Evolutionary conservation across 2,888 invertebrate genomes (phyloP).

Genomic region (Hydriomena furcata): DNA sequence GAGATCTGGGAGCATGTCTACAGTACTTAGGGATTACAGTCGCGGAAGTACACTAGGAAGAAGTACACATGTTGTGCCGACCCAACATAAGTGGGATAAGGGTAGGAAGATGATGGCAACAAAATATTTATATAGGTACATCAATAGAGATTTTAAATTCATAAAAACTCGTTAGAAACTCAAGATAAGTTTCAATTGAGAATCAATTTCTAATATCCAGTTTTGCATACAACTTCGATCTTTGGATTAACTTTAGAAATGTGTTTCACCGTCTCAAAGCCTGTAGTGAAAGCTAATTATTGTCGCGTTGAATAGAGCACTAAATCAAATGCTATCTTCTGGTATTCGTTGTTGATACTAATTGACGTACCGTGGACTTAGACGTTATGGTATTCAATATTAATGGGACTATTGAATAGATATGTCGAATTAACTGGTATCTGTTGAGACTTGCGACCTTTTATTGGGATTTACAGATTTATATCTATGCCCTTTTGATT

Average conservation of each 20-base stretch:
- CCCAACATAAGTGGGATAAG: too few relatives aligned
- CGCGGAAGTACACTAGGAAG: too few relatives aligned
- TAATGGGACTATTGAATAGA: conserved; percentile 11
- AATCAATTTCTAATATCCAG: conserved; percentile 10
- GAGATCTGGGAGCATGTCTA: too few relatives aligned
- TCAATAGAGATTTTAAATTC: too few relatives aligned
- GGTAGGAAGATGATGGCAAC: too few relatives aligned
- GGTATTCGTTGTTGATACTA: conserved; percentile 7
- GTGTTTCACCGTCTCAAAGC: neutral
- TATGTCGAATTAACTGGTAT: neutral
- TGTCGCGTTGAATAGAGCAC: conserved; percentile 15
- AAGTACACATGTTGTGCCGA: too few relatives aligned
- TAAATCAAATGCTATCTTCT: conserved; percentile 21
- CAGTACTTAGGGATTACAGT: too few relatives aligned
- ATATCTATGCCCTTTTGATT: too few relatives aligned
- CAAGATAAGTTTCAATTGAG: neutral
- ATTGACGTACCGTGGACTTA: conserved; percentile 20
- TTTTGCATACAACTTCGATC: neutral
- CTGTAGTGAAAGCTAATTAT: conserved; percentile 21
- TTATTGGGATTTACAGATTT: too few relatives aligned
- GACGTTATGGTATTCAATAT: conserved; percentile 3
- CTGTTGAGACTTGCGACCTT: too few relatives aligned
- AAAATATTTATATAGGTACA: too few relatives aligned
- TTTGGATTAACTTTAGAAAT: neutral
- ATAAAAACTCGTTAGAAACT: too few relatives aligned